phyloP scores from a whole-genome alignment of 2,888 invertebrate species.

The Uloborus plumipes region DNA sequence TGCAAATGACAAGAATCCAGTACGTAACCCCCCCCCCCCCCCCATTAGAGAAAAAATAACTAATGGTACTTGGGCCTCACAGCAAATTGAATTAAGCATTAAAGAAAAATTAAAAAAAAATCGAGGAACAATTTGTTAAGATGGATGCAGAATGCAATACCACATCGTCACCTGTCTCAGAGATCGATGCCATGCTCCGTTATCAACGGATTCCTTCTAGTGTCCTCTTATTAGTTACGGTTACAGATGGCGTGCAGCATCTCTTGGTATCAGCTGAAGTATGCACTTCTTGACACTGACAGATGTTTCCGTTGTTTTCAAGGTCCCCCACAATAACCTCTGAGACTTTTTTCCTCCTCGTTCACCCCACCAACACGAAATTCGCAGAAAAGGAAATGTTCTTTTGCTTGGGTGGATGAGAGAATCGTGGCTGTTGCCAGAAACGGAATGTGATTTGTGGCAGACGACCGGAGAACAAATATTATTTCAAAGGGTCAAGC shows the following conservation, averaged over 20 bases:
- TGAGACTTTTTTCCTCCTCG: background rate
- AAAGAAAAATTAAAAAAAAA: too few species aligned
- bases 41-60: too few species aligned
- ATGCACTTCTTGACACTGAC: slow-evolving; percentile 37
- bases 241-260: background rate
- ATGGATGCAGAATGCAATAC: background rate
- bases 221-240: background rate
- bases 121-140: too few species aligned
- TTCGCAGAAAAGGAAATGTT: background rate
- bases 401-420: background rate
- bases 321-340: background rate
- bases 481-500: background rate
- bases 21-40: too few species aligned
- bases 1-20: too few species aligned
- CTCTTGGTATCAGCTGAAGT: slow-evolving; percentile 3
- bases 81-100: too few species aligned
- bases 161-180: background rate
- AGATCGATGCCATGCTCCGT: background rate
- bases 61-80: too few species aligned
- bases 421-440: background rate
- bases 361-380: background rate
- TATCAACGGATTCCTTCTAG: background rate
- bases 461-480: background rate
- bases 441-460: background rate
- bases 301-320: slow-evolving; percentile 41